Evolutionary conservation across 2,888 invertebrate genomes (phyloP).

Genomic region (Cryptophagus acutangulus): DNA sequence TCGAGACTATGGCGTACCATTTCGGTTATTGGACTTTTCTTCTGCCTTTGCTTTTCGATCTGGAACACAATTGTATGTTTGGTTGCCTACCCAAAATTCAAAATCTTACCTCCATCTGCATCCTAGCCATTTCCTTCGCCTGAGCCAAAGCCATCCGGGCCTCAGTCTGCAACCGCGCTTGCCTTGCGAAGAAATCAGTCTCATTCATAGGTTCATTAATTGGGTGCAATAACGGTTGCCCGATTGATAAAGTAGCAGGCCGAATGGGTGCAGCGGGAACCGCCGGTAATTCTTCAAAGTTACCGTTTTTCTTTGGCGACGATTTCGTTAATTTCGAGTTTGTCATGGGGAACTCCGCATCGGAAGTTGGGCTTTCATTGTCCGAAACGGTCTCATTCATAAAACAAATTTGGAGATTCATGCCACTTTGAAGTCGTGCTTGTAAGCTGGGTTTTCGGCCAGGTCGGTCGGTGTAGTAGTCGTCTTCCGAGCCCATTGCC

Average conservation of each 20-base stretch:
- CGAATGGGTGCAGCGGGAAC: conserved; percentile 29
- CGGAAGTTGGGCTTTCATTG: conserved; percentile 72
- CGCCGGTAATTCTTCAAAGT: conserved; percentile 10
- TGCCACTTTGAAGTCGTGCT: conserved; percentile 81
- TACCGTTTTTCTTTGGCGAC: conserved; percentile 24
- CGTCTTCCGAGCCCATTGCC: conserved; percentile 81
- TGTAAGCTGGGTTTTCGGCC: conserved; percentile 84
- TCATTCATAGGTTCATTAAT: conserved; percentile 52
- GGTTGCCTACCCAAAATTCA: too few relatives aligned
- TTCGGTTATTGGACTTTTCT: conserved; percentile 78
- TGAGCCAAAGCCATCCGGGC: conserved; percentile 82
- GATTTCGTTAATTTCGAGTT: conserved; percentile 42
- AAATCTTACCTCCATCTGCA: conserved; percentile 84
- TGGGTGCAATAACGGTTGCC: conserved; percentile 51
- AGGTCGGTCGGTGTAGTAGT: conserved; percentile 62
- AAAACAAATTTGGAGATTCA: conserved; percentile 93
- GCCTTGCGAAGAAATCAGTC: conserved; percentile 75
- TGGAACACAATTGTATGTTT: too few relatives aligned
- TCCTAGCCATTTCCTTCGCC: conserved; percentile 86
- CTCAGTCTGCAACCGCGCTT: conserved; percentile 79
- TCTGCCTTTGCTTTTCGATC: conserved; percentile 63
- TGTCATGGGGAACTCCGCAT: conserved; percentile 56
- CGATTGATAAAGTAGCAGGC: conserved; percentile 42
- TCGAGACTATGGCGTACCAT: conserved; percentile 75
- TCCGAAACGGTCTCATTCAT: conserved; percentile 90